Evolutionary conservation across 2,797 vertebrate genomes (phyloP), one percentile per base, ranked within the genome.

Genomic region (Poeciliopsis infans): DNA sequence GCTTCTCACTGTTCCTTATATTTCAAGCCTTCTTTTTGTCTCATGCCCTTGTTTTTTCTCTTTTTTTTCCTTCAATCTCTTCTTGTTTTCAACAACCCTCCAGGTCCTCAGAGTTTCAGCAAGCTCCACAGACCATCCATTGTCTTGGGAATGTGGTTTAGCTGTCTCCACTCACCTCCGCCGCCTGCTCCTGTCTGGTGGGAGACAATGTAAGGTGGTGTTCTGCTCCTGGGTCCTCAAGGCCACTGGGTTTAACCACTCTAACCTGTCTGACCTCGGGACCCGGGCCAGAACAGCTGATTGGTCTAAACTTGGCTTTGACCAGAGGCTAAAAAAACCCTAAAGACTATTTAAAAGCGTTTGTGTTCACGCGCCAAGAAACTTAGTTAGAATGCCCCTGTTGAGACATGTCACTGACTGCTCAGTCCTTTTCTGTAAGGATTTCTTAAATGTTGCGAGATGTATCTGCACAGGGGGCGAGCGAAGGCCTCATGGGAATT

Each of bases 61-160:
- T 51, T 23, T 51, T 51, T 51, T 51, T 23, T 20, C 3, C 18
- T 51, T 64, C 43, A 33, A 57, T 73, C 79, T 75, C 39, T 75
- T 47, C 43, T 61, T 28, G n/a, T 75, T 75, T 85, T 87, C 79
- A 79, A 73, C 10, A 69, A 87, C 86, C 93, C 91, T 89, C 75
- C 8, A 79, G 87, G 90, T 89, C 87, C 86, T 86, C 79, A 72
- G 82, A 90, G 87, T 87, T 89, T 89, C 83, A 83, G 85, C 64
- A 57, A 88, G 92, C 88, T 86, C 90, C 91, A 95, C 94, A 95
- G 93, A 94, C 92, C 77, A 74, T 91, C 91, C 92, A 95, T 95
- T 95, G 95, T 95, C 92, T 95, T 88, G 93, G 91, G 92, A 95
- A 93, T 94, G 93, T 43, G 83, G 87, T 90, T 92, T 85, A 18